Conservation (phyloP, 2,113 vertebrate genomes). For the Phainopepla nitens region DNA sequence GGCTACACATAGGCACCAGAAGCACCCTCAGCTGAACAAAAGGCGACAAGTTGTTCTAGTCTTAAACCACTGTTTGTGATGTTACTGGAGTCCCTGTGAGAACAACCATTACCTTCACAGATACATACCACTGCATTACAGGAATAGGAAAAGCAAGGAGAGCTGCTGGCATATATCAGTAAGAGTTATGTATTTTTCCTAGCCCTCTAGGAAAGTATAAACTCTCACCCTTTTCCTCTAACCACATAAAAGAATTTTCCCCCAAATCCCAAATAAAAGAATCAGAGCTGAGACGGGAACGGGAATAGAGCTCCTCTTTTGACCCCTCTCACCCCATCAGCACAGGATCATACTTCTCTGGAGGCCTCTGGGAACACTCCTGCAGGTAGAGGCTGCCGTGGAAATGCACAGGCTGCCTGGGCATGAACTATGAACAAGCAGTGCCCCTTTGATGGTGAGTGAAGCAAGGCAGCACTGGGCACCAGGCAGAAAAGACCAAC, state of each 20-base stretch:
- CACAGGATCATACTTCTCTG: background rate
- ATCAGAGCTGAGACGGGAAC: background rate
- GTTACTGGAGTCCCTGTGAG: background rate
- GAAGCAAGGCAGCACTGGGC: background rate
- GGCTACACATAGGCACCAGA: background rate
- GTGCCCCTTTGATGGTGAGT: background rate
- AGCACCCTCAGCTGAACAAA: background rate
- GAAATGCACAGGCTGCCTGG: background rate
- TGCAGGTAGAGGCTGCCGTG: background rate
- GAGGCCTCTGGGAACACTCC: background rate
- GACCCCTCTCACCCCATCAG: background rate
- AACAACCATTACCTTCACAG: background rate
- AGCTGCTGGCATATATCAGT: background rate
- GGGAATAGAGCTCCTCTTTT: background rate
- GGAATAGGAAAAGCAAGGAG: background rate
- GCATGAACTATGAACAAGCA: background rate
- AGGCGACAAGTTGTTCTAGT: background rate
- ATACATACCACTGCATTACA: background rate
- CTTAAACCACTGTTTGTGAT: background rate
- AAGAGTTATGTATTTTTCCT: background rate
- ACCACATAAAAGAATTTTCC: background rate
- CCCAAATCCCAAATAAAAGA: background rate
- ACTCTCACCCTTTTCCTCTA: background rate
- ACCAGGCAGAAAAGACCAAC: background rate
- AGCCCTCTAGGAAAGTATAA: background rate